Conservation (phyloP, 2,888 invertebrate species). For the Toxonevra muliebris region DNA sequence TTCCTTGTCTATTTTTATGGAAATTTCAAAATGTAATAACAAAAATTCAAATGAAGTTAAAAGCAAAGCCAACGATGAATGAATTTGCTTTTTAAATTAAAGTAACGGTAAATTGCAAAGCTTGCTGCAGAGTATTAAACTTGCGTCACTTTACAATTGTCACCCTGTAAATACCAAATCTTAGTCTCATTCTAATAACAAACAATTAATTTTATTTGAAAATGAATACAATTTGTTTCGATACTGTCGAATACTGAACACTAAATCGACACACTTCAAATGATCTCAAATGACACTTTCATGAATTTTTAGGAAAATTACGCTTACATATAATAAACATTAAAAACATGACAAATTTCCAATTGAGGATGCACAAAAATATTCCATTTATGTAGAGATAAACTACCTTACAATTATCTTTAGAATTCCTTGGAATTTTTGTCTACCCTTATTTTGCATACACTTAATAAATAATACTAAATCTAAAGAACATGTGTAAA, state of each 20-base stretch:
- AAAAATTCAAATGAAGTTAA: no score
- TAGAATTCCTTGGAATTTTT: not conserved
- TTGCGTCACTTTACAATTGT: no score
- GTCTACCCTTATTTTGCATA: not conserved
- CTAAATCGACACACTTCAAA: not conserved
- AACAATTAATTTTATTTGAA: not conserved
- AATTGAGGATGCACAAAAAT: no score
- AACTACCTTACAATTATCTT: not conserved
- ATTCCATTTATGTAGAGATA: conserved; percentile 23
- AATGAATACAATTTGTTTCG: conserved; percentile 7
- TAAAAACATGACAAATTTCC: not conserved
- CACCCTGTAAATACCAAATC: no score
- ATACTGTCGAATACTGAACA: not conserved
- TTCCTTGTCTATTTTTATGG: no score
- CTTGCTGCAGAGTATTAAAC: no score
- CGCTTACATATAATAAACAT: conserved; percentile 5
- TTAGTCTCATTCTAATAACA: no score
- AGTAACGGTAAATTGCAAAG: no score
- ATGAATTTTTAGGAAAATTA: not conserved
- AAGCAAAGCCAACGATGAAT: no score
- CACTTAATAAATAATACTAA: conserved; percentile 8
- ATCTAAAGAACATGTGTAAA: conserved; percentile 35
- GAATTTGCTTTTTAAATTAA: no score
- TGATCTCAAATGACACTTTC: conserved; percentile 6
- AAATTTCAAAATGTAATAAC: no score